Conservation (phyloP, 2,113 vertebrate species). For the Proteles cristata region DNA sequence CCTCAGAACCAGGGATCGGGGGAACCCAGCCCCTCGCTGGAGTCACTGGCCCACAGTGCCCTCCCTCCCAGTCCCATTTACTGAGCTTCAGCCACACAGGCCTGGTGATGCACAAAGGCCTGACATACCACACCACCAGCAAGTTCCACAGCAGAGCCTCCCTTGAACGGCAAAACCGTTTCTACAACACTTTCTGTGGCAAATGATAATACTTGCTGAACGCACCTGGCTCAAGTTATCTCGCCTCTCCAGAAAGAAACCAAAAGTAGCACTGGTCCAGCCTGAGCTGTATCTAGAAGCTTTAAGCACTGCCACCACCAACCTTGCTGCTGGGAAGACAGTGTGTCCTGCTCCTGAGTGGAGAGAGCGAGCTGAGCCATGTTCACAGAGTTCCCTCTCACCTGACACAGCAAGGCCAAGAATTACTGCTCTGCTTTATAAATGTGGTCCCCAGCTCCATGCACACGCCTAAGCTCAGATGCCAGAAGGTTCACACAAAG, state of each 20-base stretch:
- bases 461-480: neutral
- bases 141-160: neutral
- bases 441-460: neutral
- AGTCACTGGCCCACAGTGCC: neutral
- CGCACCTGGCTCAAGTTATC: neutral
- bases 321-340: neutral
- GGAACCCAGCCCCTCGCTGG: neutral
- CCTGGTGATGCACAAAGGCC: neutral
- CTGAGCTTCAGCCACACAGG: rapidly evolving
- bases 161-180: neutral
- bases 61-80: neutral
- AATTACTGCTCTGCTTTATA: neutral
- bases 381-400: neutral
- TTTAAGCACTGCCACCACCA: neutral
- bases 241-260: neutral
- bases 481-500: neutral
- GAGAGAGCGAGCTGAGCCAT: neutral
- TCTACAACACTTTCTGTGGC: neutral
- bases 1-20: neutral
- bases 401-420: neutral
- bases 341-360: rapidly evolving
- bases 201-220: rapidly evolving
- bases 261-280: neutral
- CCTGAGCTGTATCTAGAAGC: neutral
- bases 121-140: neutral